Conservation (phyloP, 2,797 vertebrate genomes). For the Podargus strigoides region DNA sequence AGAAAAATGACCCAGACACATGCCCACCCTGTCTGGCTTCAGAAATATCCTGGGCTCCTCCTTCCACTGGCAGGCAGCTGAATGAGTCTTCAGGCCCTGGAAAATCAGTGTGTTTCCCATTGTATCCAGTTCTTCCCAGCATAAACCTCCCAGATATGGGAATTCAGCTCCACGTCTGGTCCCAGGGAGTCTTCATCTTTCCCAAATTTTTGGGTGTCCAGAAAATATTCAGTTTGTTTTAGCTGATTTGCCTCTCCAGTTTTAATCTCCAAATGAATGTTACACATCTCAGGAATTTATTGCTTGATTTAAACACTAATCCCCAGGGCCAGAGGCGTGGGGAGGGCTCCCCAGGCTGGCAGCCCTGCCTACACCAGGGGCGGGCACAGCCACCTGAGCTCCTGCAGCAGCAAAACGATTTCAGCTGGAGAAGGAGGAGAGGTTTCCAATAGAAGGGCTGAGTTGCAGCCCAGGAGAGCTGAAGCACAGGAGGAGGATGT, state of each 20-base stretch:
- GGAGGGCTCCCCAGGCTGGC: not conserved
- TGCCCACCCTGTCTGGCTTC: not conserved
- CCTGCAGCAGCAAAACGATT: not conserved
- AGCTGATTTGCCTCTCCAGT: not conserved
- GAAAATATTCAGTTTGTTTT: not conserved
- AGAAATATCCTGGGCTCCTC: not conserved
- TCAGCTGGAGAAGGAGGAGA: not conserved
- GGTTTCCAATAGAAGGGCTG: not conserved
- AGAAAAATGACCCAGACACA: not conserved
- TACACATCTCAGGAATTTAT: not conserved
- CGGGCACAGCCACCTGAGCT: not conserved
- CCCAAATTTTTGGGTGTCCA: not conserved
- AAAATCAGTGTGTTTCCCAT: not conserved
- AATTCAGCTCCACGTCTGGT: not conserved
- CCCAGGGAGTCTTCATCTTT: not conserved
- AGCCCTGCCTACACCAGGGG: not conserved
- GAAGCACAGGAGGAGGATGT: rapidly evolving
- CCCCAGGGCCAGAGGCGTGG: too few relatives aligned
- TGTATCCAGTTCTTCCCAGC: not conserved
- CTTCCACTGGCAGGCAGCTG: not conserved
- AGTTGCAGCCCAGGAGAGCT: not conserved
- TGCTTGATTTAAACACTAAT: not conserved
- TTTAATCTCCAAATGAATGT: not conserved
- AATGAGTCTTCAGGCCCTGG: too few relatives aligned
- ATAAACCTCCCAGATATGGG: not conserved